These are phyloP conservation scores for Bufo bufo DNA, from an alignment of 2,113 vertebrate species.

Conservation along the genomic window DNA sequence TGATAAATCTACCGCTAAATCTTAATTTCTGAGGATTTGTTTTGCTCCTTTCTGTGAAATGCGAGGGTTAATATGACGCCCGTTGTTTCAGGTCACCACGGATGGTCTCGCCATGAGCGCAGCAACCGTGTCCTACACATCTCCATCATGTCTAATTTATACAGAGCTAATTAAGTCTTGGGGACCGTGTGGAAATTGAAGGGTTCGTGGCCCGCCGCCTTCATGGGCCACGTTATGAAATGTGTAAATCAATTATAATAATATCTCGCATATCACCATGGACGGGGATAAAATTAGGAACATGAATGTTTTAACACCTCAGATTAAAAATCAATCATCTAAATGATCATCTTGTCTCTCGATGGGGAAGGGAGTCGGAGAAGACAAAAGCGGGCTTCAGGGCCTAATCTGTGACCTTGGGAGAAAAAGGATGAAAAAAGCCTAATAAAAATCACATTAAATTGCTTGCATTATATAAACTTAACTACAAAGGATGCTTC, in stretches of 20 bases:
- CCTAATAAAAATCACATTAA: background rate
- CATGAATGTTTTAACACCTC: slow-evolving; percentile 40
- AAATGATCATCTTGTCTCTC: slow-evolving; percentile 3
- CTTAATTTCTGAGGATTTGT: no score
- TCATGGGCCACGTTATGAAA: background rate
- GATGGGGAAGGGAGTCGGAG: background rate
- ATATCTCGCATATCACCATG: background rate
- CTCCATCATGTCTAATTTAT: slow-evolving; percentile 23
- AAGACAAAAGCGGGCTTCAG: background rate
- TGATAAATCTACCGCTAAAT: no score
- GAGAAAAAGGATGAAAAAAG: background rate
- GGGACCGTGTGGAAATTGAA: background rate
- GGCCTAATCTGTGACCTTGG: slow-evolving; percentile 9
- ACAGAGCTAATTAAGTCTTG: slow-evolving; percentile 21
- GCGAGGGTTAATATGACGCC: slow-evolving; percentile 4
- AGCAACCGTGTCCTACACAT: background rate
- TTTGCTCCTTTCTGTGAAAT: background rate
- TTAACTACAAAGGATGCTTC: background rate
- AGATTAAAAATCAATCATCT: slow-evolving; percentile 49
- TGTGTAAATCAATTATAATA: slow-evolving; percentile 34
- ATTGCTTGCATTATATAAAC: background rate
- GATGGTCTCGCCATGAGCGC: background rate
- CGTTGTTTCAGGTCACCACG: background rate
- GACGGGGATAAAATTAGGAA: slow-evolving; percentile 7
- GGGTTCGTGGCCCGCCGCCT: background rate